Percentiles rank a stretch among this genome's conserved stretches.
phyloP scores from a whole-genome alignment of 2,797 vertebrate genomes.

The Parambassis ranga region DNA sequence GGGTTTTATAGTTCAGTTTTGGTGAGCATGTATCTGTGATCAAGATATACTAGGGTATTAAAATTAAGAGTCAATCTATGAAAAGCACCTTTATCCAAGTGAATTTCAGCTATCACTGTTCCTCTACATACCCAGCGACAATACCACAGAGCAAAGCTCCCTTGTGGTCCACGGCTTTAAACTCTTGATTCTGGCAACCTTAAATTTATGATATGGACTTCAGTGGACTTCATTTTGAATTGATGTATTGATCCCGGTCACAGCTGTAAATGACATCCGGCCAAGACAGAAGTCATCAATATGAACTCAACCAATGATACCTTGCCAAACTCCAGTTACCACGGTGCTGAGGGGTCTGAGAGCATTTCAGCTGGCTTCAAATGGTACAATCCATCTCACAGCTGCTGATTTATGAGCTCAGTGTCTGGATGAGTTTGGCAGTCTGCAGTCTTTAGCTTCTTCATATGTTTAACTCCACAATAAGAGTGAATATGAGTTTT shows the following conservation, averaged over 20 bases:
- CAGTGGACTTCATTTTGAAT: not conserved
- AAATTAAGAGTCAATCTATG: too few species aligned
- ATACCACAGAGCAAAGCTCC: too few species aligned
- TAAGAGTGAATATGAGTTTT: not conserved
- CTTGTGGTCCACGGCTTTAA: too few species aligned
- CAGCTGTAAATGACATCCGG: slow-evolving; percentile 5
- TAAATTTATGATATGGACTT: too few species aligned
- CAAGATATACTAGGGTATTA: not conserved
- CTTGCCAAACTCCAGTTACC: slow-evolving; percentile 20
- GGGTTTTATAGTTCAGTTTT: not conserved
- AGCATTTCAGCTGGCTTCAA: slow-evolving; percentile 9
- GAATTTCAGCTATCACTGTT: too few species aligned
- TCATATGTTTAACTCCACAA: not conserved
- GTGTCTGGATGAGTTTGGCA: not conserved
- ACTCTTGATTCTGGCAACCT: too few species aligned
- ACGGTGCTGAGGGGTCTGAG: not conserved
- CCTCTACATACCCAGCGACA: too few species aligned
- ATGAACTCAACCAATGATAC: not conserved
- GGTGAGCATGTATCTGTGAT: not conserved
- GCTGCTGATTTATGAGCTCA: slow-evolving; percentile 11
- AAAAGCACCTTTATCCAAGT: too few species aligned
- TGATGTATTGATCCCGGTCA: slow-evolving; percentile 7
- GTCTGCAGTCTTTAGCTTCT: too few species aligned
- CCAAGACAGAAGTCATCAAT: slow-evolving; percentile 17
- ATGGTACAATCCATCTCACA: slow-evolving; percentile 1